Evolutionary conservation across 2,888 invertebrate species (phyloP), one percentile per base, ranked within the genome.

Genomic region (Eristalis intricaria): DNA sequence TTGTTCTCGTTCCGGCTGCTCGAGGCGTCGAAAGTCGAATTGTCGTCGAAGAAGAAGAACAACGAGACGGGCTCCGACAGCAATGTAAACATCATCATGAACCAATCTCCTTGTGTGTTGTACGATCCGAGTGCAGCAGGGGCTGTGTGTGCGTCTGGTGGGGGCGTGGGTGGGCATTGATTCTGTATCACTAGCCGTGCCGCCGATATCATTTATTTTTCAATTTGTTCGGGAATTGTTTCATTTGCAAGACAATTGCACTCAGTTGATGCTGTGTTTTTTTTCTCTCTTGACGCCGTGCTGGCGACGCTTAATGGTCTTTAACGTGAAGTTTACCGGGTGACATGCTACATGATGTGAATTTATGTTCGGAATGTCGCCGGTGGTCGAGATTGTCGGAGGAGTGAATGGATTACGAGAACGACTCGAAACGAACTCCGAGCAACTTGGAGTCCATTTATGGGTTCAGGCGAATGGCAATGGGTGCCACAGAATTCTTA

Each of bases 161-260:
- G 15, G 10, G 11, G 29, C 13, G 7, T 22, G 10, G 4, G 26
- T 22, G 29, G 29, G 22, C 5, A n/a, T 50, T 32, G 65, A 38
- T 29, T 65, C n/a, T 10, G 58, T 61, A 23, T 68, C 19, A 32
- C n/a, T 23, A 40, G 38, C 68, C 22, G 66, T 69, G n/a, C n/a
- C 76, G 43, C 2, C 50, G 32, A 61, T 76, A 50, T 68, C 61
- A 32, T 68, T 68, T 68, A 68, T 66, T 60, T 61, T 61, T 50
- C 76, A 68, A 76, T 68, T 76, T 61, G 61, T 26, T 68, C 11
- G 68, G 5, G 50, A 76, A 61, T 63, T 76, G 68, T 69, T n/a
- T 68, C 40, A 75, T 76, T 65, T 60, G 13, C 60, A 2, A 26
- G 26, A 26, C 23, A 60, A 60, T 23, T 26, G 60, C 60, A 60